These are phyloP conservation scores for Morelia viridis DNA, from an alignment of 2,797 vertebrate species.

Conservation along the genomic window DNA sequence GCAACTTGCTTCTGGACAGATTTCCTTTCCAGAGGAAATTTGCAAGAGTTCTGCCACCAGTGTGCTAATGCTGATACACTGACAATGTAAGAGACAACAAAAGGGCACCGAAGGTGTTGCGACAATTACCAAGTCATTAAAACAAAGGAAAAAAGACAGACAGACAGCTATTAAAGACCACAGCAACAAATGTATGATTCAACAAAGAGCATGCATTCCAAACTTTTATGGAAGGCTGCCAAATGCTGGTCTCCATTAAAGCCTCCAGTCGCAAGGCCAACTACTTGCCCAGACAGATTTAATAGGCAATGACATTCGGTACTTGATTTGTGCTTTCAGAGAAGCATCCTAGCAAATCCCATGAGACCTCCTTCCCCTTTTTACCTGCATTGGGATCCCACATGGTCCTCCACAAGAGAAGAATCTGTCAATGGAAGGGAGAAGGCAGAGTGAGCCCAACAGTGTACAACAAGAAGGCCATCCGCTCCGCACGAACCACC, in stretches of 20 bases:
- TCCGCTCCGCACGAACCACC: not conserved
- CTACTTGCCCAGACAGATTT: not conserved
- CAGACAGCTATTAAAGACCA: not conserved
- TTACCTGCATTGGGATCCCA: slow-evolving; percentile 66
- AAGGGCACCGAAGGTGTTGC: not conserved
- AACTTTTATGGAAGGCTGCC: not conserved
- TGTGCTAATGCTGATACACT: not conserved
- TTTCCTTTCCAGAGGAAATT: not conserved
- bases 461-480: not conserved
- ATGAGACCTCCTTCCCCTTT: slow-evolving; percentile 9
- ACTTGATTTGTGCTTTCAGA: not conserved
- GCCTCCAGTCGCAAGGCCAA: not conserved
- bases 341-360: not conserved
- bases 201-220: not conserved
- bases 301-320: not conserved
- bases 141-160: not conserved
- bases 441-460: slow-evolving; percentile 10
- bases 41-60: not conserved
- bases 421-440: slow-evolving; percentile 9
- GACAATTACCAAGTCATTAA: not conserved
- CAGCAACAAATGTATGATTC: not conserved
- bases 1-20: not conserved
- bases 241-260: not conserved
- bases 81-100: not conserved
- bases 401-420: slow-evolving; percentile 46